These are phyloP conservation scores for Haliclona indistincta DNA, from an alignment of 37 sponge, comb jelly and placozoan species.

Conservation along the genomic window DNA sequence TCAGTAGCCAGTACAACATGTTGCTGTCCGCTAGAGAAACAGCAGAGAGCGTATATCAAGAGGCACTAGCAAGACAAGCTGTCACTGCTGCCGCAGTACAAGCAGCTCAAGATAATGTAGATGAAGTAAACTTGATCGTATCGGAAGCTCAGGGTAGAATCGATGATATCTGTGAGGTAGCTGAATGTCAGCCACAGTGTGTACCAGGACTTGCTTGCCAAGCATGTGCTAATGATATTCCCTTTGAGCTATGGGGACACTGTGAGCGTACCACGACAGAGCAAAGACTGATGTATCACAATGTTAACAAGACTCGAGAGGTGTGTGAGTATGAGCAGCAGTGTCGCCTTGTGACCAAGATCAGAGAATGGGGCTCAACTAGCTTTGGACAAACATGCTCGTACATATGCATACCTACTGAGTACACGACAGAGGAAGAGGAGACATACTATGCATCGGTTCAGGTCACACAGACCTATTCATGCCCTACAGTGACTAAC, in stretches of 20 bases:
- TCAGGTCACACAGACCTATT: not conserved
- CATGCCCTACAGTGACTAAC: not conserved
- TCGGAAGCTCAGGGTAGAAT: not conserved
- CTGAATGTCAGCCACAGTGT: not conserved
- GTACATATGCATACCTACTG: not conserved
- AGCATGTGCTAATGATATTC: not conserved
- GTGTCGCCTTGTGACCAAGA: not conserved
- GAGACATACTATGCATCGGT: not conserved
- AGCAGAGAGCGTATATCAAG: not conserved
- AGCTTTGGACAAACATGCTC: not conserved
- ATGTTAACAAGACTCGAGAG: not conserved
- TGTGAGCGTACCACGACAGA: not conserved
- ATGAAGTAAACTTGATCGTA: not conserved
- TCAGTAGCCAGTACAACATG: too few relatives aligned
- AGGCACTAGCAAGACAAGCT: not conserved
- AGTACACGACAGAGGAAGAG: too few relatives aligned
- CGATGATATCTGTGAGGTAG: not conserved
- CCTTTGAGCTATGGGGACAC: not conserved
- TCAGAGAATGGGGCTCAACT: slow-evolving; percentile 3
- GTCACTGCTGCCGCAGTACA: not conserved
- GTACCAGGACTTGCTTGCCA: not conserved
- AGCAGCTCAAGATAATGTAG: not conserved
- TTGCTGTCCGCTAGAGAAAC: too few relatives aligned
- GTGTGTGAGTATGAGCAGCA: not conserved
- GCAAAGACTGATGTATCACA: not conserved